Base-by-base conservation (phyloP, 2,888 invertebrate species). In the Sphinx pinastri region DNA sequence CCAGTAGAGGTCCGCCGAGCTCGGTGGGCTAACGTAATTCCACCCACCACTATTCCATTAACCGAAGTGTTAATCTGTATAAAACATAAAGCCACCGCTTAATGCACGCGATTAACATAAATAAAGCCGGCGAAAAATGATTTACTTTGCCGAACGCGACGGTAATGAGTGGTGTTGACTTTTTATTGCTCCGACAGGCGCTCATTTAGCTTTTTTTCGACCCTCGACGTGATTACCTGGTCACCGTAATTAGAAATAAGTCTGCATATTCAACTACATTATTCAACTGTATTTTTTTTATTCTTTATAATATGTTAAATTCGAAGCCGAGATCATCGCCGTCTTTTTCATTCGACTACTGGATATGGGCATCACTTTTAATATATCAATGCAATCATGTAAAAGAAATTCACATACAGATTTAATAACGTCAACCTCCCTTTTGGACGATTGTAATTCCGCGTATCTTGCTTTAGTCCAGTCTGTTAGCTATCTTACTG, bases 11-110 rank as follows among this genome's bases (percentile, higher is more conserved):
- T 71, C 69, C 75, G 71, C 59, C 63, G 55, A 71, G 73, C 75
- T 75, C 76, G 77, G 73, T 77, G 71, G 76, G 76, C 79, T 81
- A 81, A 81, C 81, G 77, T 79, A 78, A 83, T 83, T 78, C 75
- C 70, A 66, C 76, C 73, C 77, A 79, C 82, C 84, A 78, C 80
- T 78, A 82, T 84, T 77, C 79, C 85, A 87, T 86, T 87, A 88
- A 83, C 81, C 76, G 79, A 84, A 87, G 91, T 90, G 91, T 90
- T 89, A 88, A 89, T 87, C 84, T 82, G 81, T 83, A 86, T 86
- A 86, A 88, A 87, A 80, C 81, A 83, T 83, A 84, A 81, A 81
- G 82, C 85, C 86, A 77, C 84, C 78, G 75, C 76, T 81, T 80
- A 79, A 84, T 81, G 81, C 79, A 78, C 75, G 79, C 80, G 78